Evolutionary conservation across 2,888 invertebrate species (phyloP), one percentile per base, ranked within the genome.

Genomic region (Athrips mouffetella): DNA sequence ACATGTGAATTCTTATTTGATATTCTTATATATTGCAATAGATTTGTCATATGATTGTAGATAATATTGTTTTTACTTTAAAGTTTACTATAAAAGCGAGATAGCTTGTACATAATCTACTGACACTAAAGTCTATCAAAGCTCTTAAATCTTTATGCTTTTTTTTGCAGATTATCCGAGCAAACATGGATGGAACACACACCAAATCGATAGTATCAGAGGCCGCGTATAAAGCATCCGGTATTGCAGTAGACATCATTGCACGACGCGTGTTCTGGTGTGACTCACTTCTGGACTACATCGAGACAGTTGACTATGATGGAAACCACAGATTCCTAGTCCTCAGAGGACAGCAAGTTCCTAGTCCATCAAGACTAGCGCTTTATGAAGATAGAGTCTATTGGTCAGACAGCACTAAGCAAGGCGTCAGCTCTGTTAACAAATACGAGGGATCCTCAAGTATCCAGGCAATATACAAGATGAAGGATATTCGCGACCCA

Each of bases 181-280:
- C 97, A 0, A 95, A 97, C 67, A 98, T 98, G 98, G 98, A 98
- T 74, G 98, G 98, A 2, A 95, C 96, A 0, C 92, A 94, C 65
- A 89, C 94, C 0, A 90, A 91, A 37, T 92, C 96, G 0, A 94
- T 99, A 30, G 94, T 98, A 0, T 94, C 95, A 0, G 96, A 97
- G 68, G 98, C 98, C 0, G 94, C 98, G 0, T 97, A 98, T 76
- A 96, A 96, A 76, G 98, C 98, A 0, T 95, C 96, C 1, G 98
- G 98, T 2, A 92, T 98, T 7, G 92, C 97, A 0, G 93, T 97
- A 0, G 98, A 99, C 78, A 93, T 95, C n/a, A 93, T 97, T 18
- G 93, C 94, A 0, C 93, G 95, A 65, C 87, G 98, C 44, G 92
- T 99, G 5, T 98, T 96, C 82, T 99, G 98, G 98, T 98, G 98